Base-by-base conservation (phyloP, 2,797 vertebrate species). In the Hapalemur alaotrensis region DNA sequence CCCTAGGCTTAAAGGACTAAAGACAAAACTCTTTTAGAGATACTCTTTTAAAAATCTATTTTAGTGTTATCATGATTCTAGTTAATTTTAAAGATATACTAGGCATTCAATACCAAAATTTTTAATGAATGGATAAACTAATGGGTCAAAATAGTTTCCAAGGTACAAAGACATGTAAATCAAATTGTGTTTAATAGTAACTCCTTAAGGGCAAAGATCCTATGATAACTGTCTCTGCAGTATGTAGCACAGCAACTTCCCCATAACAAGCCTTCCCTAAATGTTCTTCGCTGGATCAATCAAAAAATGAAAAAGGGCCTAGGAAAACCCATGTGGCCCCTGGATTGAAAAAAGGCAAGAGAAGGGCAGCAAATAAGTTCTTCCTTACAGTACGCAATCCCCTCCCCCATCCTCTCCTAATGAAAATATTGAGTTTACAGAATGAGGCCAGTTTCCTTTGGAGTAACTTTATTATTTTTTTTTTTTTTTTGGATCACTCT, bases 41-140 rank as follows among this genome's bases (percentile, higher is more conserved):
- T 38, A 69, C 3, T 57, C 30, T 57, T 43, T 65, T 41, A 25
- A 48, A n/a, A 69, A 52, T 38, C 18, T 57, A 25, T 86, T 90
- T 94, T 20, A 35, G 5, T 50, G 52, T 70, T 70, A 30, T 41
- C 28, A 22, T 50, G 38, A 81, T 69, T 87, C 25, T 46, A 61
- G 63, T 91, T 87, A 93, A 78, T 41, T 85, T 86, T 86, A 65
- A 81, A 72, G 38, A 35, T 50, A 86, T 43, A 38, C n/a, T 23
- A 80, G 13, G 4, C 9, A 87, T 23, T 70, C 2, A 25, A 80
- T 65, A 80, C 5, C 38, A 94, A 92, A 79, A 41, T 7, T 57
- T 95, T 50, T 28, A 96, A 50, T 86, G 65, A 86, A 50, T 92
- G 15, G 63, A 35, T 89, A 85, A 85, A 79, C 52, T 14, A 82